Percentiles rank a stretch among this genome's conserved stretches.
These are phyloP conservation scores for Hydrozoanthus gracilis DNA, from an alignment of 92 coral and sea anemone species.

Conservation along the genomic window DNA sequence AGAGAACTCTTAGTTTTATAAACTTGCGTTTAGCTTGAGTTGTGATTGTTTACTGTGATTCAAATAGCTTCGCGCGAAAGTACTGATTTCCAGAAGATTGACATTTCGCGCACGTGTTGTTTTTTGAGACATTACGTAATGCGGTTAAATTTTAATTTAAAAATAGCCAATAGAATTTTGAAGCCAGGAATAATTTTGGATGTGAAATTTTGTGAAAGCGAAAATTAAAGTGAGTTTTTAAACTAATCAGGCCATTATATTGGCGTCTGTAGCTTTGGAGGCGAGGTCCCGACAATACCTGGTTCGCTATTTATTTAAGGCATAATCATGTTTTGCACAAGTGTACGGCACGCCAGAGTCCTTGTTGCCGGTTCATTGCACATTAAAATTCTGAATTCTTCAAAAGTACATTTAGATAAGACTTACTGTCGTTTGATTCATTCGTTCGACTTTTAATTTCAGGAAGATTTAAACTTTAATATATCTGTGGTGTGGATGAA, in stretches of 20 bases:
- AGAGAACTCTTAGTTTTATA: too few relatives aligned
- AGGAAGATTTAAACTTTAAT: background rate
- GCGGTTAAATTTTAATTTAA: too few relatives aligned
- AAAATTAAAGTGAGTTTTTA: too few relatives aligned
- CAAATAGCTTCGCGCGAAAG: background rate
- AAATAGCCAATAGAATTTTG: too few relatives aligned
- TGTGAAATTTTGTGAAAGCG: too few relatives aligned
- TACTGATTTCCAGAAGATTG: background rate
- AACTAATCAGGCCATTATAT: too few relatives aligned
- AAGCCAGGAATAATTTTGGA: too few relatives aligned
- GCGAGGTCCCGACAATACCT: background rate
- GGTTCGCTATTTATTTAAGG: background rate
- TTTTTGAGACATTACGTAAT: too few relatives aligned
- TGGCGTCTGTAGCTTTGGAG: background rate
- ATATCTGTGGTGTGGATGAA: background rate
- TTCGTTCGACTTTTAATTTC: constrained; percentile 22
- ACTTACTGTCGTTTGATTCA: background rate
- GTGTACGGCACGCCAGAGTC: background rate
- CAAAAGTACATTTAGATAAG: background rate
- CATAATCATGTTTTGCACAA: background rate
- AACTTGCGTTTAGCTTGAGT: too few relatives aligned
- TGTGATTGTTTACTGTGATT: too few relatives aligned
- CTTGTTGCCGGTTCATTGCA: too few relatives aligned
- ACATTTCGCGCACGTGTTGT: too few relatives aligned
- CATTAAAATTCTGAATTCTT: background rate